Conservation (phyloP, 2,888 invertebrate species). For the Schizotus pectinicornis region DNA sequence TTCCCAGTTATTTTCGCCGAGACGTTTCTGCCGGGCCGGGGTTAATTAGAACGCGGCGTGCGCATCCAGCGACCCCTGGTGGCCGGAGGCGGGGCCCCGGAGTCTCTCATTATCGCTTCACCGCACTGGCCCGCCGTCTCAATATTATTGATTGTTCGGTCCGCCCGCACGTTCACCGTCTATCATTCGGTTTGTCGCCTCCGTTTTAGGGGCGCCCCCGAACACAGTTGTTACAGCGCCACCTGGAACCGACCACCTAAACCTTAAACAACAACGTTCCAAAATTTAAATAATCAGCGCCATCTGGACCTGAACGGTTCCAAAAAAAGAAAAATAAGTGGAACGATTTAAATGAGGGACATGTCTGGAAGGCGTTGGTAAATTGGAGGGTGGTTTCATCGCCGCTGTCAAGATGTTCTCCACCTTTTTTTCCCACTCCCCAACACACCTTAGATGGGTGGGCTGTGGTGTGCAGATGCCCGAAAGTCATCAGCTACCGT, state of each 20-base stretch:
- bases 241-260: too few species aligned
- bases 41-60: constrained; percentile 34
- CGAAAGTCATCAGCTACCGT: constrained; percentile 39
- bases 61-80: constrained; percentile 37
- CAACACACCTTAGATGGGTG: constrained; percentile 6
- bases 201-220: constrained; percentile 5
- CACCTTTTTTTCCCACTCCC: constrained; percentile 6
- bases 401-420: constrained; percentile 16
- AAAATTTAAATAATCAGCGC: too few species aligned
- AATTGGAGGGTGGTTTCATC: constrained; percentile 13
- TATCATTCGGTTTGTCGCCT: constrained; percentile 11
- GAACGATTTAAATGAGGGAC: too few species aligned
- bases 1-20: constrained; percentile 56
- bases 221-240: too few species aligned
- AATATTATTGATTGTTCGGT: constrained; percentile 62
- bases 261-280: too few species aligned
- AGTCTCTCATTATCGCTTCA: constrained; percentile 66
- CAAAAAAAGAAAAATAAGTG: too few species aligned
- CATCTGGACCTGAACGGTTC: too few species aligned
- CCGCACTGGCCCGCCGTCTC: constrained; percentile 62
- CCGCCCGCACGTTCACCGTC: constrained; percentile 33
- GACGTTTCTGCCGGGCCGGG: constrained; percentile 25
- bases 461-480: constrained; percentile 9
- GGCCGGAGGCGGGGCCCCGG: constrained; percentile 50
- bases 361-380: not conserved